Conservation (phyloP, 1,140 invertebrate species). For the Ylistrum balloti region DNA sequence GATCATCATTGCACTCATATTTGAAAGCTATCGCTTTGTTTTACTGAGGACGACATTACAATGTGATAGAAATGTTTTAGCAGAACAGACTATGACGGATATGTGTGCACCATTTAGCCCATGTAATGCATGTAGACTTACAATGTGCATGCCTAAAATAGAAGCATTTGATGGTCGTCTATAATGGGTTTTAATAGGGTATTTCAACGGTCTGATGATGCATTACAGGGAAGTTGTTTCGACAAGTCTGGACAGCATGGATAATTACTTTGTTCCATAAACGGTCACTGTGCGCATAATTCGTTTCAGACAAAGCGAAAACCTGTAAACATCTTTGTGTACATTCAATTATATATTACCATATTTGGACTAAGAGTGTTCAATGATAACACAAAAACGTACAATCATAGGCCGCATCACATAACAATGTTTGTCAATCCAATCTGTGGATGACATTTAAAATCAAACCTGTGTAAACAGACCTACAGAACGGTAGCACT, state of each 20-base stretch:
- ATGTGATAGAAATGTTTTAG: too few relatives aligned
- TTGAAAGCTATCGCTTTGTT: too few relatives aligned
- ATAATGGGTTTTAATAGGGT: neutral
- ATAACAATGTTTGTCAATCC: neutral
- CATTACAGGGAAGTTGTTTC: neutral
- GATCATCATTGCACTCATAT: too few relatives aligned
- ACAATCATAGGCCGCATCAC: neutral
- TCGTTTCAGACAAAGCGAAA: neutral
- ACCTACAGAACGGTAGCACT: too few relatives aligned
- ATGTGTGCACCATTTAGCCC: too few relatives aligned
- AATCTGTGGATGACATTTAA: neutral
- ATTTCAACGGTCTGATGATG: neutral
- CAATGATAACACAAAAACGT: neutral
- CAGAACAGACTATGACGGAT: too few relatives aligned
- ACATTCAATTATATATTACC: slow-evolving; percentile 17
- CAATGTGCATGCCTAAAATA: neutral
- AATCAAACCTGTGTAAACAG: neutral
- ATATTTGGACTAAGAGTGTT: neutral
- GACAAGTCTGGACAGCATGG: neutral
- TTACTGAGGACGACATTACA: too few relatives aligned
- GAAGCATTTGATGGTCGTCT: neutral
- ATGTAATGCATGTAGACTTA: too few relatives aligned
- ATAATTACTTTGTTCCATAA: neutral
- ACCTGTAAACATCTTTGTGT: neutral
- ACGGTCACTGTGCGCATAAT: neutral